phyloP scores from a whole-genome alignment of 2,113 vertebrate genomes.

The Thinocorus orbignyianus region DNA sequence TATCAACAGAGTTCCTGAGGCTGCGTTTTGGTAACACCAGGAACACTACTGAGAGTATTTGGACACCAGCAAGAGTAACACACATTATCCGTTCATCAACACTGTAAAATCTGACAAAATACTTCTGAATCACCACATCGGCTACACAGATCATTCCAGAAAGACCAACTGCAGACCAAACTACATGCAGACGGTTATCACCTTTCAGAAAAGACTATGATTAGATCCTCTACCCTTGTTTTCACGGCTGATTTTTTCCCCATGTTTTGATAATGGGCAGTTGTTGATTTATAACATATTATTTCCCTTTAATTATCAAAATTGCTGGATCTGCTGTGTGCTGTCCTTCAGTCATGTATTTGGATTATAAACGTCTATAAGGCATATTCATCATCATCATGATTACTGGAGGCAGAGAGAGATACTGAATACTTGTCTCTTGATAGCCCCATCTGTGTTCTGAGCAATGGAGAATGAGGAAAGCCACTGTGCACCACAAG shows the following conservation, averaged over 20 bases:
- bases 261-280: not conserved
- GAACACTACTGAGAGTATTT: not conserved
- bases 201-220: not conserved
- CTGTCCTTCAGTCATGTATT: not conserved
- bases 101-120: not conserved
- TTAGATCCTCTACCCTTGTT: not conserved
- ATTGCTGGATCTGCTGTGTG: not conserved
- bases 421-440: not conserved
- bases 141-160: not conserved
- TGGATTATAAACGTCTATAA: not conserved
- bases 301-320: not conserved
- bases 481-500: not conserved
- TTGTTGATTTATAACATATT: not conserved
- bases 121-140: not conserved
- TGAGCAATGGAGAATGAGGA: not conserved
- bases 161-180: not conserved
- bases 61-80: not conserved
- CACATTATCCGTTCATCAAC: not conserved
- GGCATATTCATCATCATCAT: not conserved
- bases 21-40: not conserved
- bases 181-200: not conserved
- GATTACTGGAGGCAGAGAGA: not conserved
- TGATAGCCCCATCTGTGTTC: not conserved
- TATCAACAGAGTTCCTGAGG: not conserved
- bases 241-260: not conserved